Base-by-base conservation (phyloP, 2,797 vertebrate species). In the Lophura swinhoii region DNA sequence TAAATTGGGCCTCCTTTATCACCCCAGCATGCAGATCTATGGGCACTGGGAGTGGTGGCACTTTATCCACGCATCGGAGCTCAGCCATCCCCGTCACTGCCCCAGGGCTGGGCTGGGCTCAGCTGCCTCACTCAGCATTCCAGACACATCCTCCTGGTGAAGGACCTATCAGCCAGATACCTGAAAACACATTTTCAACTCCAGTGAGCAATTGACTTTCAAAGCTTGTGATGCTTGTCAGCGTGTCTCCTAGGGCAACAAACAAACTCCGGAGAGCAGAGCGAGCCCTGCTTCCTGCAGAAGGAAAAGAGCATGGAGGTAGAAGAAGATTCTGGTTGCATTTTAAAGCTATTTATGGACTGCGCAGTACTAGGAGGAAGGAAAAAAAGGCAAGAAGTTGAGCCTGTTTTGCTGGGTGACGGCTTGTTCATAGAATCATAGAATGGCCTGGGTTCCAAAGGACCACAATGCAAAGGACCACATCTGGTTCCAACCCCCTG, bases 161-260 rank as follows among this genome's bases (percentile, higher is more conserved):
- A 89, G 94, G 66, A 62, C 79, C 90, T 46, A 83, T 84, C 94
- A 89, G 84, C 89, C 91, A 55, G 75, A 41, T 79, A 92, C 77
- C 98, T 98, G 97, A 98, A 97, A 98, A 98, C 97, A 98, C 97
- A 98, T 98, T 98, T 98, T 98, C 97, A 62, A 97, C 98, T 98
- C 97, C 96, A 96, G 96, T 88, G 97, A 98, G 97, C 98, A 97
- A 98, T 98, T 91, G 97, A 98, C 97, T 97, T 87, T 95, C 96
- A 85, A 93, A 96, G 95, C 93, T 92, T 83, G 90, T 95, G 97
- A 97, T 96, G 96, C 97, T 97, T 97, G 96, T 97, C 97, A 96
- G 94, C 88, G 62, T 94, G 96, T 92, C 95, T 94, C 92, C 91
- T 81, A 91, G 95, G 94, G 92, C 96, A 96, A 81, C 72, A 82